Evolutionary conservation across 1,140 invertebrate genomes (phyloP), one percentile per base, ranked within the genome.

Genomic region (Heliconius hermathena): DNA sequence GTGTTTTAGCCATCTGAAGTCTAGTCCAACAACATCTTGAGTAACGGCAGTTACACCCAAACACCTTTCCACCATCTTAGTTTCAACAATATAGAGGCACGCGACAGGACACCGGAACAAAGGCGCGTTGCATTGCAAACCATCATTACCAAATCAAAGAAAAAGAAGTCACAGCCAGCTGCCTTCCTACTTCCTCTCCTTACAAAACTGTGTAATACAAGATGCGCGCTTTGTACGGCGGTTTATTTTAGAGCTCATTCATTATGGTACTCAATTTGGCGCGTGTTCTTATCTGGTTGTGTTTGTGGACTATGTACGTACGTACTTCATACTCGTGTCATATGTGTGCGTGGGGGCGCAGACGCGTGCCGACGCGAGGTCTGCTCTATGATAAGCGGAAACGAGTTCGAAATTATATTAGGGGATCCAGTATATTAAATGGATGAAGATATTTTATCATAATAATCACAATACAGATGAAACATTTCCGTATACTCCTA

Each of bases 61-160:
- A 93, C 92, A 94, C 92, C 91, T 94, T 94, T 93, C 86, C 91
- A 91, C 91, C 91, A 86, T 92, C 93, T 92, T 92, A 90, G 83
- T 82, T 71, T 73, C 74, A 86, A 91, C 89, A 92, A 90, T 89
- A 88, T 81, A 74, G 77, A 84, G 89, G 89, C 93, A 94, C 93
- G 93, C 93, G 93, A 93, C 93, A 93, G 87, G 90, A 90, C 88
- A 89, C 81, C 82, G 83, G 81, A 85, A 92, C 91, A 94, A 94
- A 89, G 83, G 86, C 83, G 84, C 84, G 86, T 86, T 92, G 90
- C 91, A 92, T 90, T 92, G 88, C 90, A 92, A 91, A 89, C 91
- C 92, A 93, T 94, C 91, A 94, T 94, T 93, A 94, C 88, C 78
- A 85, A 90, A 87, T 76, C 83, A 82, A 90, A 90, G 88, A 89